These are phyloP conservation scores for Drosophila elegans DNA, from an alignment of 1,140 invertebrate species.

Conservation along the genomic window DNA sequence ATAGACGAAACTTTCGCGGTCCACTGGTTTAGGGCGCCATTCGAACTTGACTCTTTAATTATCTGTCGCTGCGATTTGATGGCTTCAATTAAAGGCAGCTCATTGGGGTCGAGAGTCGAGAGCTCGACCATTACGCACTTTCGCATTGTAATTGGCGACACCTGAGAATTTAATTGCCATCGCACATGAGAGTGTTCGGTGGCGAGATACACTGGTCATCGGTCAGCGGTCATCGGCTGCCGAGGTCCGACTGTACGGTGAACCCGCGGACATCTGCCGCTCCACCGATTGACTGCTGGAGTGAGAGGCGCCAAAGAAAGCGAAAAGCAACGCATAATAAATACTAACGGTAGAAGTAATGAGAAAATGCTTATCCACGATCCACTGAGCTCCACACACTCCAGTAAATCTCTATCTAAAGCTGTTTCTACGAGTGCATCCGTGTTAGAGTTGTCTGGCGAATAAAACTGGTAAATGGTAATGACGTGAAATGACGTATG, in stretches of 20 bases:
- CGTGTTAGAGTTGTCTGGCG: not conserved
- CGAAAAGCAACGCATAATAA: conserved; percentile 52
- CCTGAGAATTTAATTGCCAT: conserved; percentile 68
- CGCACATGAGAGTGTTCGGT: conserved; percentile 8
- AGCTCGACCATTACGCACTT: conserved; percentile 71
- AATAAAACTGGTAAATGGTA: not conserved
- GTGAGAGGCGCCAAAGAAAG: conserved; percentile 51
- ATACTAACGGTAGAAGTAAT: conserved; percentile 51
- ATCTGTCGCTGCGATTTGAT: conserved; percentile 22
- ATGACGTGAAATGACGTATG: not conserved
- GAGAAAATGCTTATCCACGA: conserved; percentile 47
- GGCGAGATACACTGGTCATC: conserved; percentile 22
- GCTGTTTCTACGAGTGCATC: not conserved
- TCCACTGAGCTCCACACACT: conserved; percentile 27
- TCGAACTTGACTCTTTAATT: conserved; percentile 36
- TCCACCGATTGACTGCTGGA: conserved; percentile 9
- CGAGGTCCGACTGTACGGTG: conserved; percentile 23
- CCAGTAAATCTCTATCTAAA: not conserved
- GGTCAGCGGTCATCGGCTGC: conserved; percentile 37
- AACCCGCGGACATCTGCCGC: conserved; percentile 7
- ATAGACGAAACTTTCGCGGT: conserved; percentile 34
- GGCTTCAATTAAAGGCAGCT: conserved; percentile 39
- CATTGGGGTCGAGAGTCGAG: conserved; percentile 62
- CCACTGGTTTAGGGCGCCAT: conserved; percentile 9
- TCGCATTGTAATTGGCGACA: conserved; percentile 64